Conservation (phyloP, 2,113 vertebrate genomes). For the Gallinago undulata region DNA sequence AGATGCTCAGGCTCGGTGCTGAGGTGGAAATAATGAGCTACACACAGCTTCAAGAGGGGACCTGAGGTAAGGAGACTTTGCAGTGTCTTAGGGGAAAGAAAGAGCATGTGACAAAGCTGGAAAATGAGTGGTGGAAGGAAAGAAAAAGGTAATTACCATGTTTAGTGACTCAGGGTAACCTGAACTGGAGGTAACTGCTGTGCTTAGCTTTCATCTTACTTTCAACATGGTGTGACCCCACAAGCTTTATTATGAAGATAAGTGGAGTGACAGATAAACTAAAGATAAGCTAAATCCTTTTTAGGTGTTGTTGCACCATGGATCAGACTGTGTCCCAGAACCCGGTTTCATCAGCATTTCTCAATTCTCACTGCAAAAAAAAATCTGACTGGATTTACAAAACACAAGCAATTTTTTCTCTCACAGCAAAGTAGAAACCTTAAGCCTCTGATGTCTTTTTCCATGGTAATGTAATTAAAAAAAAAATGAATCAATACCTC, state of each 20-base stretch:
- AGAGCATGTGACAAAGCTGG: neutral
- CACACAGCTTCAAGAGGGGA: neutral
- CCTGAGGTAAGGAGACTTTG: neutral
- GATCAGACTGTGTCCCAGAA: neutral
- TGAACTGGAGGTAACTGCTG: neutral
- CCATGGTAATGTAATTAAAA: neutral
- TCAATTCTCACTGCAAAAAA: neutral
- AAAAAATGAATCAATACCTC: neutral
- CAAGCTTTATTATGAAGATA: neutral
- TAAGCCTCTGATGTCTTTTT: neutral
- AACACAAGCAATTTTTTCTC: neutral
- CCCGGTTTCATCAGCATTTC: neutral
- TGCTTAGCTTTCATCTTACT: neutral
- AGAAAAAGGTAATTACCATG: neutral
- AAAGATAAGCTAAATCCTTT: neutral
- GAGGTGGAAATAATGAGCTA: neutral
- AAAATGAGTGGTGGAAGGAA: neutral
- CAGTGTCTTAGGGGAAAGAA: neutral
- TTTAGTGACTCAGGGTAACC: neutral
- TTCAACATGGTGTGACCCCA: neutral
- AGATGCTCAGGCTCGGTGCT: neutral
- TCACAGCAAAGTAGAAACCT: neutral
- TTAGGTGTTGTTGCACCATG: neutral
- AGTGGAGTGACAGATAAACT: neutral
- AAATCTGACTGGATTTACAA: neutral